Percentiles rank a stretch among this genome's conserved stretches.
Evolutionary conservation across 2,888 invertebrate genomes (phyloP).

Genomic region (Anthrax anthrax): DNA sequence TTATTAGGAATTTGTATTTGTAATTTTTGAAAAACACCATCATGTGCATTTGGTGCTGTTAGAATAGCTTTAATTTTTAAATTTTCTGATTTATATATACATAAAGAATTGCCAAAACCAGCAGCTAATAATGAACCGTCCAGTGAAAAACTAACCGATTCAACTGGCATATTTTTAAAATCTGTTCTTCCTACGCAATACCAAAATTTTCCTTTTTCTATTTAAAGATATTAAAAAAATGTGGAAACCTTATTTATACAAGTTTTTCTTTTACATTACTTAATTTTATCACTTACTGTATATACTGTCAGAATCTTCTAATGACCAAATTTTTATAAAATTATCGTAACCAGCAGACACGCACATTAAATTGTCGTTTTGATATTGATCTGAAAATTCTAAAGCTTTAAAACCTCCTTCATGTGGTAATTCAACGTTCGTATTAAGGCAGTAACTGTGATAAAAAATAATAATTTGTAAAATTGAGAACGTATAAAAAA

Average conservation of each 20-base stretch:
- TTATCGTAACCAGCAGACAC: constrained; percentile 54
- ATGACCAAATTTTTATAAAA: constrained; percentile 56
- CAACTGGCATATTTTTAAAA: constrained; percentile 44
- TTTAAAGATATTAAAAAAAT: constrained; percentile 13
- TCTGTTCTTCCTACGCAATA: constrained; percentile 45
- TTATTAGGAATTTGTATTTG: constrained; percentile 17
- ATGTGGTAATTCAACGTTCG: constrained; percentile 59
- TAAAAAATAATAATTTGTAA: too few relatives aligned
- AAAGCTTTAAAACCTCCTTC: constrained; percentile 43
- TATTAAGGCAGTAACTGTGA: constrained; percentile 52
- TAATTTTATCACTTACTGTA: constrained; percentile 33
- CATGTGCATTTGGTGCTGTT: constrained; percentile 21
- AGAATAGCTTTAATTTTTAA: constrained; percentile 44
- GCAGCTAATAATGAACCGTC: constrained; percentile 66
- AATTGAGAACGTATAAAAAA: background rate
- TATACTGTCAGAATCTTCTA: constrained; percentile 41
- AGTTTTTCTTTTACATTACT: too few relatives aligned
- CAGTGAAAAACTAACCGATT: constrained; percentile 48
- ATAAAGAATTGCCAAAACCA: constrained; percentile 49
- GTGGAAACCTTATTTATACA: background rate
- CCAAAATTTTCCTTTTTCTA: constrained; percentile 48
- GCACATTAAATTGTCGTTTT: constrained; percentile 36
- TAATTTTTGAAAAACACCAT: constrained; percentile 26
- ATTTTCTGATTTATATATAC: constrained; percentile 51
- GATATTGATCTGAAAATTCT: constrained; percentile 42